A percentile compares a stretch with the other conserved stretches of the same genome.
Conservation (phyloP, 2,797 vertebrate genomes). For the Leptoclinus maculatus region DNA sequence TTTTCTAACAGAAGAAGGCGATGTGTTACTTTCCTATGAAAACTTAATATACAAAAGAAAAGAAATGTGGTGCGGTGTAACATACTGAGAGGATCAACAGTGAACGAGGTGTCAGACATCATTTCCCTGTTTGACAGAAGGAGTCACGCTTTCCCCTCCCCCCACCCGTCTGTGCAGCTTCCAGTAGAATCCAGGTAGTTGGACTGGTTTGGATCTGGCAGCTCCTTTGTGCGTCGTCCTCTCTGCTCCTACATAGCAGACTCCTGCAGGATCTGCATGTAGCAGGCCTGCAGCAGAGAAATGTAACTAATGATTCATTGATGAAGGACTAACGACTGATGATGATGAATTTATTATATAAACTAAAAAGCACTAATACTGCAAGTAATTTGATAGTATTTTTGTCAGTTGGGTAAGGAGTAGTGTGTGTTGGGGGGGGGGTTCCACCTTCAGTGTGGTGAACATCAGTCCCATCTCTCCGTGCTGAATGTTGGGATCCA, state of each 20-base stretch:
- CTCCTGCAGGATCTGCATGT: conserved; percentile 96
- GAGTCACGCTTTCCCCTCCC: not conserved
- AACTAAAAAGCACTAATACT: not conserved
- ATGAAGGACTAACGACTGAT: not conserved
- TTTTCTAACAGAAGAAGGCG: conserved; percentile 32
- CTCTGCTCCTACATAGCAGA: conserved; percentile 82
- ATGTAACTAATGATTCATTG: not conserved
- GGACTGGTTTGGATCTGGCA: conserved; percentile 17
- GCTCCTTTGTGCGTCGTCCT: not conserved
- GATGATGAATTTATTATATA: not conserved
- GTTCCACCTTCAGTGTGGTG: conserved; percentile 93
- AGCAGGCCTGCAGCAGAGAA: conserved; percentile 88
- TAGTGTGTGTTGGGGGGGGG: not conserved
- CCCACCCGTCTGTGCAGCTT: conserved; percentile 16
- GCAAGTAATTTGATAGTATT: not conserved
- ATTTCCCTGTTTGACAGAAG: not conserved
- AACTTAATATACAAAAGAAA: not conserved
- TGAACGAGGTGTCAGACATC: not conserved
- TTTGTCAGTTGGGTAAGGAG: not conserved
- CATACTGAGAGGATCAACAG: not conserved
- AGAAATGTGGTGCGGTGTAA: not conserved
- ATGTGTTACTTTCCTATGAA: not conserved
- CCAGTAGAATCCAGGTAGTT: not conserved
- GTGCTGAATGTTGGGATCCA: conserved; percentile 94
- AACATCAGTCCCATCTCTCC: conserved; percentile 98